phyloP scores from a whole-genome alignment of 2,888 invertebrate species.

The Coleophora deauratella region DNA sequence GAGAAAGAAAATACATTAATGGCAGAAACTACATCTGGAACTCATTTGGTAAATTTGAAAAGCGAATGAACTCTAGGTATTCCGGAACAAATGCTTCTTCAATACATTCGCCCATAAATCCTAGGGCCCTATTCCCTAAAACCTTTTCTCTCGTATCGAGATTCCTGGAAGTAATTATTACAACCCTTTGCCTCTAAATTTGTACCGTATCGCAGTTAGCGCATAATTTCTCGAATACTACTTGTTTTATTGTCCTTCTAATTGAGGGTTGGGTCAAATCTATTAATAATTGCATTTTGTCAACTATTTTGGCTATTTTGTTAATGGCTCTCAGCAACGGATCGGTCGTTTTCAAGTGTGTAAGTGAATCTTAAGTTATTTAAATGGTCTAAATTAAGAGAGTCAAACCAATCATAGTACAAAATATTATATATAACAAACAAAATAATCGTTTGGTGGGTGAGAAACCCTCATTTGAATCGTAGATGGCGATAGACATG shows the following conservation, averaged over 20 bases:
- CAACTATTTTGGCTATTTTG: conserved; percentile 7
- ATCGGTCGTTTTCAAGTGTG: too few relatives aligned
- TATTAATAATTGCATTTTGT: conserved; percentile 29
- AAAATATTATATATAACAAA: too few relatives aligned
- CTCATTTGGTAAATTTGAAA: too few relatives aligned
- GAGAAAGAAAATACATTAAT: too few relatives aligned
- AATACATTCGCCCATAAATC: conserved; percentile 13
- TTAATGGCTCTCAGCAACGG: not conserved
- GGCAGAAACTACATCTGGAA: too few relatives aligned
- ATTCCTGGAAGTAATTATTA: conserved; percentile 41
- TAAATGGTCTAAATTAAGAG: too few relatives aligned
- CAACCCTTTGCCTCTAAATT: conserved; percentile 39
- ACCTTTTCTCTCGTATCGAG: conserved; percentile 37
- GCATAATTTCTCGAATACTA: conserved; percentile 31
- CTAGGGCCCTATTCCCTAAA: conserved; percentile 23
- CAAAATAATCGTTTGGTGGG: too few relatives aligned
- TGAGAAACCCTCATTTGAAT: too few relatives aligned
- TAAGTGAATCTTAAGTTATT: too few relatives aligned
- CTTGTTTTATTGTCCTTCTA: conserved; percentile 33
- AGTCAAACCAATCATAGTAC: too few relatives aligned
- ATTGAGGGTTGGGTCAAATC: conserved; percentile 34
- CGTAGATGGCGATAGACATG: too few relatives aligned
- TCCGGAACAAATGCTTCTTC: not conserved
- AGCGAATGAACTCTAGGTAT: too few relatives aligned
- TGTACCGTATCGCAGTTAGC: conserved; percentile 36